These are phyloP conservation scores for Gobiocypris rarus DNA, from an alignment of 2,113 vertebrate species.

Conservation along the genomic window DNA sequence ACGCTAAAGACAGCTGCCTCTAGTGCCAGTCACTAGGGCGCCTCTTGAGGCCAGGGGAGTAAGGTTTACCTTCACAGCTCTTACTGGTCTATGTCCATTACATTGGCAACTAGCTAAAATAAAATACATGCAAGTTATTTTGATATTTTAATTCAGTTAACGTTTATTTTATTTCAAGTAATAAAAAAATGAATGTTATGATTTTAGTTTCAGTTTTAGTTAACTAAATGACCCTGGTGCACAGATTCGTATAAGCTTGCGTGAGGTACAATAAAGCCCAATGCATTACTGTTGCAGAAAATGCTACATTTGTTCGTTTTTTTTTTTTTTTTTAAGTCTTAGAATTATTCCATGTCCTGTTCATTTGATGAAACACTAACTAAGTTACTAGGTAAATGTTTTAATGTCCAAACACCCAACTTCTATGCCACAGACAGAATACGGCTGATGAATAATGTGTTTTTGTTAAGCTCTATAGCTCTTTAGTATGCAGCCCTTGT, in stretches of 20 bases:
- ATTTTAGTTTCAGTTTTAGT: no score
- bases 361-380: not conserved
- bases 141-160: no score
- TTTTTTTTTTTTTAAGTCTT: no score
- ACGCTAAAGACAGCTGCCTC: no score
- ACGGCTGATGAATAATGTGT: conserved; percentile 2
- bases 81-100: no score
- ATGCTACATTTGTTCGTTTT: not conserved
- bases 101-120: no score
- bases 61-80: no score
- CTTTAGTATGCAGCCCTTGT: conserved; percentile 28
- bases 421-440: not conserved
- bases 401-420: not conserved
- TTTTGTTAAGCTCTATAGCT: conserved; percentile 16
- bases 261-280: not conserved
- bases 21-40: no score
- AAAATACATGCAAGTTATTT: no score
- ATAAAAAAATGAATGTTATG: no score
- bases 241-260: not conserved
- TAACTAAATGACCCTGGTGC: not conserved
- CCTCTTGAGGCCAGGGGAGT: no score
- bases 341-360: not conserved
- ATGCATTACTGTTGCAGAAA: not conserved
- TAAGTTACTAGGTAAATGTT: not conserved
- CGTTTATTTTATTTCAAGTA: no score